These are phyloP conservation scores for Sturnira hondurensis DNA, from an alignment of 2,113 vertebrate genomes.

Conservation along the genomic window DNA sequence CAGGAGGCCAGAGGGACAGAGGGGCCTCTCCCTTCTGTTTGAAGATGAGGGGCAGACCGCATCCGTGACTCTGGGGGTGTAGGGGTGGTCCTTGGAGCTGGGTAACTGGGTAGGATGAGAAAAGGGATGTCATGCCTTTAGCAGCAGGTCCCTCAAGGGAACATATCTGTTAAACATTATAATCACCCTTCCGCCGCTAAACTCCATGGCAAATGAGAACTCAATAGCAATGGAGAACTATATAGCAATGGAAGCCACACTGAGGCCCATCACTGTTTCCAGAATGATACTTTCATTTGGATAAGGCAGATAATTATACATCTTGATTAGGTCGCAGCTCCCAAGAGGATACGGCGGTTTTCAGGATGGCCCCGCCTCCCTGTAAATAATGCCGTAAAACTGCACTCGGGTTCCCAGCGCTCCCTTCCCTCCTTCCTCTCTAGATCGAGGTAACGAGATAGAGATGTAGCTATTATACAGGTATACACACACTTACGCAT, in stretches of 20 bases:
- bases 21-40: background rate
- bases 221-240: constrained; percentile 80
- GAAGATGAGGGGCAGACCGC: background rate
- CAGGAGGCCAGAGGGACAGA: background rate
- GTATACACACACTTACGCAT: rapidly evolving
- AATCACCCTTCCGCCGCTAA: constrained; percentile 85
- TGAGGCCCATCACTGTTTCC: constrained; percentile 82
- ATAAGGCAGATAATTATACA: constrained; percentile 85
- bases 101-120: constrained; percentile 42
- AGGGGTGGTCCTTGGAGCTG: background rate
- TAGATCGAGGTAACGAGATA: background rate
- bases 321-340: constrained; percentile 87
- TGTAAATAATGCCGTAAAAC: constrained; percentile 60
- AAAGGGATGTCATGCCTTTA: constrained; percentile 76
- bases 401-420: background rate
- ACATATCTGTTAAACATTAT: constrained; percentile 87
- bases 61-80: background rate
- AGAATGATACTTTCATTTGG: constrained; percentile 86
- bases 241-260: constrained; percentile 77
- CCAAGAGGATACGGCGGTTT: constrained; percentile 75
- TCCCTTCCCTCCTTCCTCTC: background rate
- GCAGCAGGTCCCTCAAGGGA: constrained; percentile 80
- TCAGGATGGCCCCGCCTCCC: constrained; percentile 71
- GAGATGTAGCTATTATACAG: background rate
- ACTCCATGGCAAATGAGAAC: constrained; percentile 81